Evolutionary conservation across 2,113 vertebrate genomes (phyloP).

Genomic region (Rhadina sibilatrix): DNA sequence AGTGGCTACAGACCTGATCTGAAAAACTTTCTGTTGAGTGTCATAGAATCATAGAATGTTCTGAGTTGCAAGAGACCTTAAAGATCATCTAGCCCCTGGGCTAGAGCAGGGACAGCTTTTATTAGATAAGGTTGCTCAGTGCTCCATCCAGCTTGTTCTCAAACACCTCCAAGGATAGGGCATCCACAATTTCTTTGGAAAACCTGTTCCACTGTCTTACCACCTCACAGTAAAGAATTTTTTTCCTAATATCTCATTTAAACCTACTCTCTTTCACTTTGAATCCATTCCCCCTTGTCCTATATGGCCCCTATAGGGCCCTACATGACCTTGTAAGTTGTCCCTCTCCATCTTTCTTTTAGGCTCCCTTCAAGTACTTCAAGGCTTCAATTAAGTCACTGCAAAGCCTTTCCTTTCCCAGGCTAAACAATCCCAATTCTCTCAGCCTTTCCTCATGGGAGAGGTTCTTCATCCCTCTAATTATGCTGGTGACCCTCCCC

Average conservation of each 20-base stretch:
- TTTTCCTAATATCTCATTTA: neutral
- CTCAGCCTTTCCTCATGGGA: neutral
- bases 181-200: neutral
- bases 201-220: neutral
- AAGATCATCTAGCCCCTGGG: neutral
- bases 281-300: neutral
- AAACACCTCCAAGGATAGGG: neutral
- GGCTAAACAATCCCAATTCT: neutral
- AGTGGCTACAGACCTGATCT: neutral
- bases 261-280: neutral
- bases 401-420: neutral
- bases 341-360: neutral
- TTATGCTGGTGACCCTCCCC: accelerated
- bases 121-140: neutral
- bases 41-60: neutral
- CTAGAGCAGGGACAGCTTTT: neutral
- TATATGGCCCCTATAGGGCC: neutral
- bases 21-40: neutral
- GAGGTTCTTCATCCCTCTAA: neutral
- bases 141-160: neutral
- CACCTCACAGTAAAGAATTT: neutral
- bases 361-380: neutral
- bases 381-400: neutral
- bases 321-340: too few species aligned
- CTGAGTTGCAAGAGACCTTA: neutral